phyloP scores from a whole-genome alignment of 2,113 vertebrate species.

The Bucco capensis region DNA sequence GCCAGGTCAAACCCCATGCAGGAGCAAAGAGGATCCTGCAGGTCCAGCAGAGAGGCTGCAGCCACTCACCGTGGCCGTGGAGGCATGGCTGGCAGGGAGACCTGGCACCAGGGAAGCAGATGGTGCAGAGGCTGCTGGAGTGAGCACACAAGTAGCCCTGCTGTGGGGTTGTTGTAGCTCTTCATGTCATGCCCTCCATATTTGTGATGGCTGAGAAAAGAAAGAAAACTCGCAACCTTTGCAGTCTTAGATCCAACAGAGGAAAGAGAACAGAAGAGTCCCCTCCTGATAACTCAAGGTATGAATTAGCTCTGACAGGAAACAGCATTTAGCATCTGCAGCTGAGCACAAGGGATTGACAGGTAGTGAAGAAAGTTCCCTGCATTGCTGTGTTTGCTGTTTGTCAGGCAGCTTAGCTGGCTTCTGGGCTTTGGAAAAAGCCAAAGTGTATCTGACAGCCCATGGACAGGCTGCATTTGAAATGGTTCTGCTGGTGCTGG shows the following conservation, averaged over 20 bases:
- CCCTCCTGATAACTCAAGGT: not conserved
- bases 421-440: not conserved
- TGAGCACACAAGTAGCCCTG: fast-evolving
- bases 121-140: not conserved
- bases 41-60: not conserved
- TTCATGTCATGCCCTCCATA: not conserved
- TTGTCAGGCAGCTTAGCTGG: not conserved
- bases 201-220: not conserved
- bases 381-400: not conserved
- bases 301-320: not conserved
- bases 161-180: not conserved
- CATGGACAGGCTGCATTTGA: not conserved
- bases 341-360: not conserved
- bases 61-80: fast-evolving
- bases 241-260: not conserved
- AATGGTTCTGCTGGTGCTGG: too few relatives aligned
- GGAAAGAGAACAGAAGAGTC: not conserved
- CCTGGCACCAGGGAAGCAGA: not conserved
- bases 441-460: not conserved
- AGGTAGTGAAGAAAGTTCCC: not conserved
- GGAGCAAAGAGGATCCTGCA: not conserved
- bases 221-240: not conserved
- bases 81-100: not conserved
- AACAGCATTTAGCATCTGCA: not conserved
- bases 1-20: not conserved